Evolutionary conservation across 2,797 vertebrate genomes (phyloP), one percentile per base, ranked within the genome.

Genomic region (Malurus leucopterus): DNA sequence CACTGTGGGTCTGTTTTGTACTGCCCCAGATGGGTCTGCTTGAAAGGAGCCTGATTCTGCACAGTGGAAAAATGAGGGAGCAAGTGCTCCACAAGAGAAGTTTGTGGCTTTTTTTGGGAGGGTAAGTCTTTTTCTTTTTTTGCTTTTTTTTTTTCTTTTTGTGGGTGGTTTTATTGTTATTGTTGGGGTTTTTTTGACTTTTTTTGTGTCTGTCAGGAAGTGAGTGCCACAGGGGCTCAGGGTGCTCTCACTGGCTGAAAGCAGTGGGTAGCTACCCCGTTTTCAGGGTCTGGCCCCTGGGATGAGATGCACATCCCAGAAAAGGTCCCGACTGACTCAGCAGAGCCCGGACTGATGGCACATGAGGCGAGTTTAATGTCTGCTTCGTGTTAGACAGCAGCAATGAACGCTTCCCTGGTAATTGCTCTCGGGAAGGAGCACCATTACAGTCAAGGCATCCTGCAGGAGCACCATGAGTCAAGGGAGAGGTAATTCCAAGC

Each of bases 381-480:
- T 88, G 38, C 57, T 40, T 76, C 79, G 50, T 89, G 36, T 29
- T 91, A 27, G 88, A 51, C 36, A 53, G 53, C 30, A 59, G 85
- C 85, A 91, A 92, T 27, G 14, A 91, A 84, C 20, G 10, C 30
- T 83, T 84, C 68, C 68, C 76, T 73, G 59, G 17, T 90, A 94
- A 89, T 63, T 79, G 83, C 24, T 89, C 77, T 81, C 70, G 20
- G 85, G 82, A 90, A 94, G 83, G 69, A 84, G 83, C 14, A 54
- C 41, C 59, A 24, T 77, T 70, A 41, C 5, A 78, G 70, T 58
- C 90, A 83, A 74, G 76, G 84, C 40, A 0, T 88, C 90, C 85
- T 80, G 77, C 88, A 93, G 94, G 86, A 87, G 18, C 69, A 63
- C 54, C 53, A 13, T 70, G 90, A 94, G 89, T 94, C 86, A 94